These are phyloP conservation scores for Dryobota labecula DNA, from an alignment of 2,888 invertebrate species.

Conservation along the genomic window DNA sequence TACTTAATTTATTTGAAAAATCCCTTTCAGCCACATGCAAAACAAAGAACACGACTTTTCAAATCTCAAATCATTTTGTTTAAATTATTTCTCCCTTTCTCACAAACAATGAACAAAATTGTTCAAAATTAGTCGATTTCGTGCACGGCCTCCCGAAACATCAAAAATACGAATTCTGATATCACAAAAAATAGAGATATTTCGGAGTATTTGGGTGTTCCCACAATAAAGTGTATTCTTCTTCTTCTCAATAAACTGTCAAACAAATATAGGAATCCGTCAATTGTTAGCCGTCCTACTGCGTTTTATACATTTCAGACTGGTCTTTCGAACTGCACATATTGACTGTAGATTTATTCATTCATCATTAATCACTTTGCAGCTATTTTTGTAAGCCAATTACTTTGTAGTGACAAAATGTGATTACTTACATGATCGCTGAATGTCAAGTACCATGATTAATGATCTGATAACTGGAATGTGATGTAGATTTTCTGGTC, in stretches of 20 bases:
- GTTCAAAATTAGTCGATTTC: no score
- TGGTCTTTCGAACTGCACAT: slow-evolving; percentile 2
- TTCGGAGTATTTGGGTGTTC: no score
- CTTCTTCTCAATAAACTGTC: not conserved
- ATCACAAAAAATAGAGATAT: no score
- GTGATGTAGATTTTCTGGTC: slow-evolving; percentile 29
- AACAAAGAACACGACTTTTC: no score
- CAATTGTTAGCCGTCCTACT: not conserved
- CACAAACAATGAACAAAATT: no score
- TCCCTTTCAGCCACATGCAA: no score
- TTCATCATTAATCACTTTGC: slow-evolving; percentile 43
- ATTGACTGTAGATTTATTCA: not conserved
- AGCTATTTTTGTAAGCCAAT: slow-evolving; percentile 46
- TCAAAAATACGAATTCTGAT: no score
- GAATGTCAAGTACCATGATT: slow-evolving; percentile 54
- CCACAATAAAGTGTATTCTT: no score
- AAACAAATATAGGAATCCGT: not conserved
- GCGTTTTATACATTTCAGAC: slow-evolving; percentile 9
- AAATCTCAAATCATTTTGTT: no score
- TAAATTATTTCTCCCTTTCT: no score
- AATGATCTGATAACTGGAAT: slow-evolving; percentile 42
- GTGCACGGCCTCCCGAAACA: no score
- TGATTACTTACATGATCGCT: slow-evolving; percentile 50
- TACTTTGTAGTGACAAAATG: slow-evolving; percentile 53
- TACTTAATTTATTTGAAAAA: no score